These are phyloP conservation scores for Iphiclides podalirius DNA, from an alignment of 2,888 invertebrate species.

Conservation along the genomic window DNA sequence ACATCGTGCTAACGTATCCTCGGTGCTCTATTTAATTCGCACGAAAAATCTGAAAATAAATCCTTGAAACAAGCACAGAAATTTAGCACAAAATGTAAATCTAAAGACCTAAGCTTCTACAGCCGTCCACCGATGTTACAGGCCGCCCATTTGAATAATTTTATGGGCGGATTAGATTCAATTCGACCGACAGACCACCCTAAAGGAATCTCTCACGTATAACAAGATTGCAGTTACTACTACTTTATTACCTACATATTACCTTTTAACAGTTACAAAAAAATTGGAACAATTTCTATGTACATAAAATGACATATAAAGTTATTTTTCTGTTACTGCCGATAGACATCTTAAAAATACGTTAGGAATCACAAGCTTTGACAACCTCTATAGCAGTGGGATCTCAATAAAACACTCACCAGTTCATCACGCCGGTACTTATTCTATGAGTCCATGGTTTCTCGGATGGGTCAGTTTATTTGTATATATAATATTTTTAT, in stretches of 20 bases:
- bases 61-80: constrained; percentile 2
- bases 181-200: constrained; percentile 10
- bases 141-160: constrained; percentile 12
- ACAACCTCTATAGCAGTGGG: no score
- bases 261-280: not conserved
- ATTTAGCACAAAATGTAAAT: constrained; percentile 14
- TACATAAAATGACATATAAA: not conserved
- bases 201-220: constrained; percentile 7
- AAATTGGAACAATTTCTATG: not conserved
- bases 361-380: no score
- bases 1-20: no score
- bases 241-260: not conserved
- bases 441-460: no score
- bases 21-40: no score
- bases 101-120: constrained; percentile 9
- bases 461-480: no score
- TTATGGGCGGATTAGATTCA: constrained; percentile 18
- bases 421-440: no score
- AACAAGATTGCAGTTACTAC: constrained; percentile 1
- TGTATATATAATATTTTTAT: no score
- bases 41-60: not conserved
- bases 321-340: not conserved
- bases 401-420: no score
- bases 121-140: constrained; percentile 10
- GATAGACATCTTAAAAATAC: no score